phyloP scores from a whole-genome alignment of 53 echinoderm and acorn worm species.

The Temnopleurus reevesii region DNA sequence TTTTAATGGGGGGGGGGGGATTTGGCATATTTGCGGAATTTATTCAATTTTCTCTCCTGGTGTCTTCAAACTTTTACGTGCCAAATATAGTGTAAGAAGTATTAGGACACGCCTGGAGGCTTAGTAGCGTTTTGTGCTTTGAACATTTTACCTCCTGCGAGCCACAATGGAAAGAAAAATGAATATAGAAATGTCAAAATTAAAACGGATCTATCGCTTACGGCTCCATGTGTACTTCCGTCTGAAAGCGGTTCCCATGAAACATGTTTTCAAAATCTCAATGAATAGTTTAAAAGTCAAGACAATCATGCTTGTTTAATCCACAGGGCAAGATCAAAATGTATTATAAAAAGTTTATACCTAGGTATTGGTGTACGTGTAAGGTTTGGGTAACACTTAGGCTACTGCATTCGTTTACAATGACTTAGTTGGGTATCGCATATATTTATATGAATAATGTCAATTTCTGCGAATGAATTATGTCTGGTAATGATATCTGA shows the following conservation, averaged over 20 bases:
- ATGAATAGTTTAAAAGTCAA: neutral
- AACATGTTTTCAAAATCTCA: neutral
- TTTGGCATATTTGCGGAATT: neutral
- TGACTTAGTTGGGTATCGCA: too few relatives aligned
- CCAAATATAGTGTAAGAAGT: neutral
- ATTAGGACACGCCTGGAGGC: slow-evolving; percentile 16
- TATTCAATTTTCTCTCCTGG: neutral
- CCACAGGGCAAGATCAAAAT: slow-evolving; percentile 16
- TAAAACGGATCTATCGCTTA: neutral
- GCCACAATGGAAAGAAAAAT: too few relatives aligned
- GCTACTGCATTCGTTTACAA: too few relatives aligned
- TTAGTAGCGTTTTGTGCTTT: too few relatives aligned
- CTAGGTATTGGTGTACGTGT: too few relatives aligned
- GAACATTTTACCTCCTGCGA: neutral
- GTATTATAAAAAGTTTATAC: too few relatives aligned
- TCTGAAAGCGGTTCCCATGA: neutral
- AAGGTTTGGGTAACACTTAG: too few relatives aligned
- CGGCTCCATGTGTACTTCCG: slow-evolving; percentile 3
- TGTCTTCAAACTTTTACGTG: neutral
- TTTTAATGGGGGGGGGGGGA: too few relatives aligned
- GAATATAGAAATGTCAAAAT: slow-evolving; percentile 10
- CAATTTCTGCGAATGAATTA: too few relatives aligned
- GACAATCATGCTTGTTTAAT: neutral
- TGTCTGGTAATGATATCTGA: too few relatives aligned
- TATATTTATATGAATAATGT: too few relatives aligned